phyloP scores from a whole-genome alignment of 2,888 invertebrate species.

The Clistopyga incitator region DNA sequence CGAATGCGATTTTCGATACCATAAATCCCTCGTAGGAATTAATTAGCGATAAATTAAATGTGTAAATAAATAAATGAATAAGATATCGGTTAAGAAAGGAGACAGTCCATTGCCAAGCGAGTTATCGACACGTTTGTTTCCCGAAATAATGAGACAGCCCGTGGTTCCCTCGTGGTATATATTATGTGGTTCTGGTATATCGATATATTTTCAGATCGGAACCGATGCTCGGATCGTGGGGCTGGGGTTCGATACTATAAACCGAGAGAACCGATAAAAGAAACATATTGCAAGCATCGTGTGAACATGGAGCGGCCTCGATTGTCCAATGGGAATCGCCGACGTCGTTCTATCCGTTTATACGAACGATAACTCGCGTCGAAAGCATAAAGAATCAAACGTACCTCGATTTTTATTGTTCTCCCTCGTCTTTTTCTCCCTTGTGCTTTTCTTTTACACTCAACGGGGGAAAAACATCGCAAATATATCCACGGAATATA shows the following conservation, averaged over 20 bases:
- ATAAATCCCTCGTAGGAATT: not conserved
- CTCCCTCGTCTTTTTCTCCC: not conserved
- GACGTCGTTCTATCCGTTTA: constrained; percentile 32
- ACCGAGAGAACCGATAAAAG: constrained; percentile 5
- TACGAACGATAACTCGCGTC: constrained; percentile 30
- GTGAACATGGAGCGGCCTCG: not conserved
- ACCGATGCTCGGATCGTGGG: not conserved
- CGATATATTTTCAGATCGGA: constrained; percentile 21
- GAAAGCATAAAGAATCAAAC: constrained; percentile 1
- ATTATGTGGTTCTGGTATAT: constrained; percentile 15
- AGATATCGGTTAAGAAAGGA: too few relatives aligned
- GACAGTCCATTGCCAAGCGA: not conserved
- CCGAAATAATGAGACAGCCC: constrained; percentile 41
- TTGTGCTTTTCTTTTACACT: not conserved
- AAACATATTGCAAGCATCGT: constrained; percentile 13
- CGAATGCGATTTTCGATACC: not conserved
- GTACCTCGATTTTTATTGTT: not conserved
- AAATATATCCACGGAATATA: not conserved
- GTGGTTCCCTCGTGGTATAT: not conserved
- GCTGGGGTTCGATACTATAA: constrained; percentile 3
- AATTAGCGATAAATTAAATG: not conserved
- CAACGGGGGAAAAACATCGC: not conserved
- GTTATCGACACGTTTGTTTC: not conserved
- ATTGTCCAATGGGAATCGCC: constrained; percentile 20
- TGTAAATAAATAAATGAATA: not conserved